Evolutionary conservation across 2,797 vertebrate genomes (phyloP).

Genomic region (Pangasius mekongensis): DNA sequence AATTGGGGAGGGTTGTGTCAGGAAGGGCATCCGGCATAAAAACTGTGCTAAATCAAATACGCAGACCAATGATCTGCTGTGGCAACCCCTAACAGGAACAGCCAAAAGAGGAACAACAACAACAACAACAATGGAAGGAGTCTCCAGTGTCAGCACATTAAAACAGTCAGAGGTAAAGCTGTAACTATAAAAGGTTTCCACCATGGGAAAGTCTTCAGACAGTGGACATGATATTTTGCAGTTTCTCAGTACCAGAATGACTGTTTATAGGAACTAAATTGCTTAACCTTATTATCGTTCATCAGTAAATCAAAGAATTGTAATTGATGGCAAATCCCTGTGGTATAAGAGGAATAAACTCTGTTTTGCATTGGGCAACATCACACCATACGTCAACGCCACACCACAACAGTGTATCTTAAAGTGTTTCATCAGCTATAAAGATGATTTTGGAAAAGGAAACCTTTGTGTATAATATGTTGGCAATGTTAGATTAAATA

Average conservation of each 20-base stretch:
- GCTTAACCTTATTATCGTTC: not conserved
- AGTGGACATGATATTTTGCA: not conserved
- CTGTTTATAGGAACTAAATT: no score
- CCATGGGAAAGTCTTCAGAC: not conserved
- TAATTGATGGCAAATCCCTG: not conserved
- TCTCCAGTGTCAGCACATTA: not conserved
- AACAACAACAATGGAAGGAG: not conserved
- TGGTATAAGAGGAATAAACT: not conserved
- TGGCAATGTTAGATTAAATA: not conserved
- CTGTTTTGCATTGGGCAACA: not conserved
- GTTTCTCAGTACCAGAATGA: no score
- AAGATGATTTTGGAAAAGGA: not conserved
- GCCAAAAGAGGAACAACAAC: no score
- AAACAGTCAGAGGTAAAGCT: not conserved
- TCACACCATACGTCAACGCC: not conserved
- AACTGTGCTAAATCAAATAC: no score
- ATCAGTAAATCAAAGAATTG: not conserved
- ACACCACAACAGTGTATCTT: not conserved
- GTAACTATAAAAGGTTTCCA: not conserved
- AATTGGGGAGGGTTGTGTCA: no score
- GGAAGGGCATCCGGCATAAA: no score
- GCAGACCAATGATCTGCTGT: no score
- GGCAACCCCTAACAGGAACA: no score
- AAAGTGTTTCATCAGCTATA: not conserved
- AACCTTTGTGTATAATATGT: not conserved